phyloP scores from a whole-genome alignment of 1,140 invertebrate species.

The Doryteuthis pealeii region DNA sequence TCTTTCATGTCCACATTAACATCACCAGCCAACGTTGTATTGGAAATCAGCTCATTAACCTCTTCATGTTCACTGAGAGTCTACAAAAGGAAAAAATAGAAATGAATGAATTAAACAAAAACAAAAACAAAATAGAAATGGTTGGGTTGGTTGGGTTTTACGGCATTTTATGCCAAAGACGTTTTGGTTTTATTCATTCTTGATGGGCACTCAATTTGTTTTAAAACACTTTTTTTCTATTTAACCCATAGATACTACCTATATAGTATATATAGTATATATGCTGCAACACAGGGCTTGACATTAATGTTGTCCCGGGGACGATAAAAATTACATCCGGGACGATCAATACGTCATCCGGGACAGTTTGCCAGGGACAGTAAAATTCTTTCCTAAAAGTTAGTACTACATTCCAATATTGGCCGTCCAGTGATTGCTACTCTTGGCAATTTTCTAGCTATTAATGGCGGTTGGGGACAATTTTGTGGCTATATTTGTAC shows the following conservation, averaged over 20 bases:
- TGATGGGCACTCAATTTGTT: background rate
- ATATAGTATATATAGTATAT: background rate
- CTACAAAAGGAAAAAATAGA: background rate
- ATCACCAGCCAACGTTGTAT: background rate
- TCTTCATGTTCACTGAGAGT: background rate
- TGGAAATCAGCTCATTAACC: background rate
- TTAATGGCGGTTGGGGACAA: too few relatives aligned
- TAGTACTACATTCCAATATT: too few relatives aligned
- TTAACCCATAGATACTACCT: background rate
- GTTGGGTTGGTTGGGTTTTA: background rate
- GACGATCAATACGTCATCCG: too few relatives aligned
- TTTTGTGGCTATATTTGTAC: too few relatives aligned
- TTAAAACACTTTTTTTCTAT: background rate
- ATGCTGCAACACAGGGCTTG: background rate
- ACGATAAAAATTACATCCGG: too few relatives aligned
- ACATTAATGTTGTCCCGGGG: too few relatives aligned
- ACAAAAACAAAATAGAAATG: background rate
- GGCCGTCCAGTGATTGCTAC: too few relatives aligned
- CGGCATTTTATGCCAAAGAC: too few relatives aligned
- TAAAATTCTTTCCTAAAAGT: too few relatives aligned
- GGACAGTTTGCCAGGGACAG: too few relatives aligned
- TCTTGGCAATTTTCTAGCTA: too few relatives aligned
- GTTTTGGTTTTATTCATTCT: too few relatives aligned
- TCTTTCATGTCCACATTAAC: background rate
- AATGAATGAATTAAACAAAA: background rate